These are phyloP conservation scores for Cephus spinipes DNA, from an alignment of 2,888 invertebrate genomes.

Conservation along the genomic window DNA sequence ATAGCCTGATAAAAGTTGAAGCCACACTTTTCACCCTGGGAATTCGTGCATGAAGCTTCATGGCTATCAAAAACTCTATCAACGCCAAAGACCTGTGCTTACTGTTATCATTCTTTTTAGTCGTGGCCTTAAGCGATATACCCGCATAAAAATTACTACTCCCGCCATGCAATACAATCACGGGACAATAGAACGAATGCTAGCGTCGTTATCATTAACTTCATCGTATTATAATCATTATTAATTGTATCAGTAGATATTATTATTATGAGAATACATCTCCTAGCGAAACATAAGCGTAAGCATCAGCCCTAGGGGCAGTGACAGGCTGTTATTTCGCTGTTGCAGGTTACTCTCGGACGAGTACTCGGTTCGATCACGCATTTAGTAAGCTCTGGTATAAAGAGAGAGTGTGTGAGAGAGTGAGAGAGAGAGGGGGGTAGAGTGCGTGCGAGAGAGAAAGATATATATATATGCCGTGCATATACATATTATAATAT, in stretches of 20 bases:
- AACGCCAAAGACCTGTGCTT: background rate
- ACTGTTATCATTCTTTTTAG: background rate
- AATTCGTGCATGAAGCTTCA: background rate
- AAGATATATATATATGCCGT: constrained; percentile 33
- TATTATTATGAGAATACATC: background rate
- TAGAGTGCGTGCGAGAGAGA: too few relatives aligned
- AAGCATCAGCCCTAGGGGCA: constrained; percentile 50
- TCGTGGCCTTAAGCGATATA: background rate
- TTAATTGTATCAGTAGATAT: background rate
- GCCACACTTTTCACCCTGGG: background rate
- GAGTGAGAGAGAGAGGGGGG: constrained; percentile 36
- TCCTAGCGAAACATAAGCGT: constrained; percentile 28
- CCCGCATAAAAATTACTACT: background rate
- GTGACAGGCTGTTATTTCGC: constrained; percentile 64
- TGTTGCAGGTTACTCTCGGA: constrained; percentile 67
- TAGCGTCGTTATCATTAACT: background rate
- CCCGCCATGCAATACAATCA: background rate
- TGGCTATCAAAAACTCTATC: background rate
- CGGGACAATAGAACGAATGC: background rate
- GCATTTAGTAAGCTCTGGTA: constrained; percentile 66
- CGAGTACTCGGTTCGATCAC: constrained; percentile 66
- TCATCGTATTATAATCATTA: background rate
- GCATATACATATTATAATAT: constrained; percentile 28
- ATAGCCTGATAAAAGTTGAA: background rate
- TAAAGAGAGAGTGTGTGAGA: constrained; percentile 49